Evolutionary conservation across 2,797 vertebrate genomes (phyloP).

Genomic region (Urosaurus nigricauda): DNA sequence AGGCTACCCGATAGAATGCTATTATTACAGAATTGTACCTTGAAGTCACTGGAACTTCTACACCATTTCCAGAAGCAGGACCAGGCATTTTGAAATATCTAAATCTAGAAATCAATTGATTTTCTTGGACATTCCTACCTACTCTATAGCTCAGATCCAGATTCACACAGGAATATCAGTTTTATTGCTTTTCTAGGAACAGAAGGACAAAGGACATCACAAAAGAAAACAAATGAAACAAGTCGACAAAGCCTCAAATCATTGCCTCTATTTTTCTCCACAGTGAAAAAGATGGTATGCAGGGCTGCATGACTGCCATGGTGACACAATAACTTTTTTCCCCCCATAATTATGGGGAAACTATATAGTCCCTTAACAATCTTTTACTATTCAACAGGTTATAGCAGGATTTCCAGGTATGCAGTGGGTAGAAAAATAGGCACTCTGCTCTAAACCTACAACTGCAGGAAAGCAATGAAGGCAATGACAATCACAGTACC

Average conservation of each 20-base stretch:
- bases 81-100: no score
- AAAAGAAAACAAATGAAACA: not conserved
- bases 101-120: not conserved
- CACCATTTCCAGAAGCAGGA: not conserved
- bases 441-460: not conserved
- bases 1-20: no score
- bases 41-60: not conserved
- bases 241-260: not conserved
- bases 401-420: not conserved
- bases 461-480: not conserved
- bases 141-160: not conserved
- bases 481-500: not conserved
- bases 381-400: not conserved
- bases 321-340: not conserved
- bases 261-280: no score
- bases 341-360: slow-evolving; percentile 8
- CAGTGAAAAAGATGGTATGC: not conserved
- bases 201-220: not conserved
- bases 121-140: not conserved
- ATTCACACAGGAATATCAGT: not conserved
- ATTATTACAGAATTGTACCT: not conserved
- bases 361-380: not conserved
- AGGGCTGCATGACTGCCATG: not conserved
- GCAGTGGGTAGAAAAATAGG: not conserved
- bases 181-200: not conserved